These are phyloP conservation scores for Phoenicopterus ruber DNA, from an alignment of 2,113 vertebrate genomes.

Conservation along the genomic window DNA sequence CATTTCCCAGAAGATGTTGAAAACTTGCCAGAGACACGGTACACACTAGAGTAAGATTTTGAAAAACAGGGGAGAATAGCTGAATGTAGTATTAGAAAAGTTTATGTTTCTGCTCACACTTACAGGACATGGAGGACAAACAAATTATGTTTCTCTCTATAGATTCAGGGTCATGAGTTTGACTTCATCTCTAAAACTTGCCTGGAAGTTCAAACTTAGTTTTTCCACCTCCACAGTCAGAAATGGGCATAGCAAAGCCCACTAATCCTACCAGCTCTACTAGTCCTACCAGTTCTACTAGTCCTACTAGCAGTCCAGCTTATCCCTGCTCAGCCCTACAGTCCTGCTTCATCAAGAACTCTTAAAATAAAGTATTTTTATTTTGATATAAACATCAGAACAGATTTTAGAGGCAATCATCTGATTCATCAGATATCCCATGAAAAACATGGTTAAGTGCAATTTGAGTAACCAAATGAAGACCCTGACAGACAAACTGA, in stretches of 20 bases:
- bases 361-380: background rate
- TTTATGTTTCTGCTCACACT: background rate
- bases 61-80: background rate
- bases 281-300: background rate
- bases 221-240: background rate
- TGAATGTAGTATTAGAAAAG: background rate
- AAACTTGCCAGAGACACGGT: background rate
- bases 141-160: background rate
- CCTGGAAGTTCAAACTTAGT: background rate
- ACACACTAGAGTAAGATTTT: background rate
- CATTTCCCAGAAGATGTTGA: conserved; percentile 6
- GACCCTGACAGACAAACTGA: background rate
- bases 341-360: background rate
- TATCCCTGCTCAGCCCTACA: background rate
- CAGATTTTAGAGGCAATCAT: background rate
- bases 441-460: background rate
- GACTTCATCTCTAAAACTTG: background rate
- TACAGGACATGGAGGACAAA: background rate
- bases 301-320: background rate
- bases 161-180: background rate
- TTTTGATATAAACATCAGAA: background rate
- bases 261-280: background rate
- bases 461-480: background rate
- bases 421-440: background rate
- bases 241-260: background rate